Evolutionary conservation across 2,888 invertebrate genomes (phyloP).

Genomic region (Drosophila multiciliata): DNA sequence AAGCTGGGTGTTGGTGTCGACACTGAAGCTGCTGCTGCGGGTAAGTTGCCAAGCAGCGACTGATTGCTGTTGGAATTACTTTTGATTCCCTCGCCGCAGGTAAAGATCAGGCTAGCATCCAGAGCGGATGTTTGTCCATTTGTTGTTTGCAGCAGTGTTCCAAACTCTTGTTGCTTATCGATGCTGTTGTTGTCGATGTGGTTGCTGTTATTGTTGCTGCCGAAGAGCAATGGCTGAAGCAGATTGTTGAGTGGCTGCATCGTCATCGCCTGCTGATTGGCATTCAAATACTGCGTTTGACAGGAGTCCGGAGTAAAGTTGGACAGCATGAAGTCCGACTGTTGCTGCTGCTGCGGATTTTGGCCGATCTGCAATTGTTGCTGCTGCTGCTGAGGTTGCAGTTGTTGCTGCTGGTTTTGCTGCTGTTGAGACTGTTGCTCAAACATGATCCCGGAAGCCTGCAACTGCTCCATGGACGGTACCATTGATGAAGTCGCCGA

Average conservation of each 20-base stretch:
- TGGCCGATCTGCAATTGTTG: conserved; percentile 10
- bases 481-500: conserved; percentile 18
- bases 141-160: conserved; percentile 38
- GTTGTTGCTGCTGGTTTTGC: conserved; percentile 48
- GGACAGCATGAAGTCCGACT: conserved; percentile 61
- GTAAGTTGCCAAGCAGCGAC: conserved; percentile 73
- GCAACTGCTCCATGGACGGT: conserved; percentile 38
- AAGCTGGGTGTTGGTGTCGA: conserved; percentile 37
- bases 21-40: conserved; percentile 22
- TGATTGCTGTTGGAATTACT: conserved; percentile 75
- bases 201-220: conserved; percentile 8
- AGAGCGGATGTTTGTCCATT: conserved; percentile 57
- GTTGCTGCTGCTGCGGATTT: conserved; percentile 55
- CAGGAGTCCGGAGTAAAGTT: conserved; percentile 63
- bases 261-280: conserved; percentile 47
- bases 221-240: conserved; percentile 56
- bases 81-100: conserved; percentile 81
- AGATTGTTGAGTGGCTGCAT: conserved; percentile 68
- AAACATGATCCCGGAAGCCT: conserved; percentile 24
- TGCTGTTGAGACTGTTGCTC: conserved; percentile 31
- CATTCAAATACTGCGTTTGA: conserved; percentile 61
- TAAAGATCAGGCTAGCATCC: conserved; percentile 58
- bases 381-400: conserved; percentile 38
- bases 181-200: conserved; percentile 30
- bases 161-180: conserved; percentile 49